A percentile compares a stretch with the other conserved stretches of the same genome.
These are phyloP conservation scores for Pedicia rivosa DNA, from an alignment of 2,888 invertebrate genomes.

Conservation along the genomic window DNA sequence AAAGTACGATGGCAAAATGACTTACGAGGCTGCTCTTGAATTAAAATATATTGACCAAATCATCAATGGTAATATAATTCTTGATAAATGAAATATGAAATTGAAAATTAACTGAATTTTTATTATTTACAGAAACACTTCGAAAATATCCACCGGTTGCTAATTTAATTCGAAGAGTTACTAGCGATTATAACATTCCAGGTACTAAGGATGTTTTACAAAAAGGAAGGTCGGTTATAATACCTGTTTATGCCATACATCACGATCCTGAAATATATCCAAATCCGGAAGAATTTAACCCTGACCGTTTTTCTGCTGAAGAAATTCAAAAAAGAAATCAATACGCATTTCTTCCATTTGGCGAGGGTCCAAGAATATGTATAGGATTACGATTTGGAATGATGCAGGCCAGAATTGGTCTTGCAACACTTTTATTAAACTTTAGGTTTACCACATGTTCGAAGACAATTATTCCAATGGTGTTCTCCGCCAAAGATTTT, in stretches of 20 bases:
- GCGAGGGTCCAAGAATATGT: conserved; percentile 29
- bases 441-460: conserved; percentile 6
- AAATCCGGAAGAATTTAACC: conserved; percentile 42
- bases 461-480: conserved; percentile 18
- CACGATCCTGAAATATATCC: conserved; percentile 42
- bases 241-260: conserved; percentile 41
- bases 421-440: conserved; percentile 7
- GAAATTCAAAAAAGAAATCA: conserved; percentile 31
- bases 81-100: background rate
- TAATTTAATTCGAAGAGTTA: conserved; percentile 30
- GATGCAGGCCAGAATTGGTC: conserved; percentile 15
- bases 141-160: conserved; percentile 37
- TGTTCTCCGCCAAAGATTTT: background rate
- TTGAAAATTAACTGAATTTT: background rate
- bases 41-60: conserved; percentile 34
- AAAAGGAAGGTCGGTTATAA: conserved; percentile 33
- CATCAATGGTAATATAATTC: conserved; percentile 25
- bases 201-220: conserved; percentile 31
- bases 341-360: conserved; percentile 29
- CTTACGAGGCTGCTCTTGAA: conserved; percentile 31
- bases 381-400: conserved; percentile 27
- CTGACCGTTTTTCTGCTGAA: conserved; percentile 39
- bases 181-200: conserved; percentile 32
- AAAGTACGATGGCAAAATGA: conserved; percentile 26
- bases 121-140: conserved; percentile 32